These are phyloP conservation scores for Crocallis elinguaria DNA, from an alignment of 2,888 invertebrate species.

Conservation along the genomic window DNA sequence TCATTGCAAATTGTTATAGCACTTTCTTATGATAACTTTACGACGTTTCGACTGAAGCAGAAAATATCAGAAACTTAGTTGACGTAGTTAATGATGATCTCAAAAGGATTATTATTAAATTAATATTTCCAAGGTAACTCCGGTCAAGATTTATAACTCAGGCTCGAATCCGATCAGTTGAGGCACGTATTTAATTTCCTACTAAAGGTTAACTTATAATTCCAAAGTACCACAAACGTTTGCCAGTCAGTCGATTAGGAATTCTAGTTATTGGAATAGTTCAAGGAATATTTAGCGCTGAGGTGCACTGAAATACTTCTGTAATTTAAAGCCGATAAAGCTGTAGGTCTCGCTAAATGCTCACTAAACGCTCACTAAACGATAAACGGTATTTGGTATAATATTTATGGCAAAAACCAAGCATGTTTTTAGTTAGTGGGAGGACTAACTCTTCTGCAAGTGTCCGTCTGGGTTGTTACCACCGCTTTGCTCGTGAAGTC, in stretches of 20 bases:
- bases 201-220: conserved; percentile 16
- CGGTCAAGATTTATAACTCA: conserved; percentile 9
- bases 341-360: too few relatives aligned
- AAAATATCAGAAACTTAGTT: not conserved
- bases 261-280: conserved; percentile 26
- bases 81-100: not conserved
- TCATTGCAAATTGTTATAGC: too few relatives aligned
- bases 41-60: too few relatives aligned
- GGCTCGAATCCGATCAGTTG: conserved; percentile 21
- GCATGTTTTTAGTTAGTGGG: too few relatives aligned
- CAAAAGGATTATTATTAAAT: not conserved
- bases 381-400: too few relatives aligned
- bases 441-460: too few relatives aligned
- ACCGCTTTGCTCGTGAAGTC: too few relatives aligned
- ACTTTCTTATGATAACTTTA: too few relatives aligned
- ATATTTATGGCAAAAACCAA: too few relatives aligned
- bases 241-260: conserved; percentile 10
- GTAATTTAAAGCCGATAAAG: not conserved
- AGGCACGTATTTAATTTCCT: conserved; percentile 34
- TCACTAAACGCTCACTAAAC: too few relatives aligned
- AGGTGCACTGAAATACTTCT: not conserved
- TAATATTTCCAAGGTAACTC: not conserved
- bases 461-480: too few relatives aligned
- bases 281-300: conserved; percentile 12
- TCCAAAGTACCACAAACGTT: conserved; percentile 16